Evolutionary conservation across 1,140 invertebrate species (phyloP).

Genomic region (Augochlora pura): DNA sequence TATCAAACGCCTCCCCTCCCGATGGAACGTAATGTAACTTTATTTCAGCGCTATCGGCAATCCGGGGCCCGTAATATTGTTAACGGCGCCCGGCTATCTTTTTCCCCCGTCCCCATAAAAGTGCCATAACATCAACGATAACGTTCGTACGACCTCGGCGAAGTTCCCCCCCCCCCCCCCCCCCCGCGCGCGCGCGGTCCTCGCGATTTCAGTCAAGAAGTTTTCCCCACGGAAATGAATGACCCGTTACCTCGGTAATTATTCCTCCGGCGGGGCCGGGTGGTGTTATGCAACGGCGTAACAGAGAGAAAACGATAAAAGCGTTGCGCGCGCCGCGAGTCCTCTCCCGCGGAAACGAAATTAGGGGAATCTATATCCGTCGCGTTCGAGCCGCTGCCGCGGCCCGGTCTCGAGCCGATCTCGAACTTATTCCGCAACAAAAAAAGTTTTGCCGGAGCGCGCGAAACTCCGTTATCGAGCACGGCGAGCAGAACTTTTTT

Average conservation of each 20-base stretch:
- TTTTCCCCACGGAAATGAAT: slow-evolving; percentile 28
- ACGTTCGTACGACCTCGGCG: not conserved
- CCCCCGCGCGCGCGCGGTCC: too few relatives aligned
- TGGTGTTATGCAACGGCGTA: slow-evolving; percentile 15
- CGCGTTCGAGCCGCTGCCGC: too few relatives aligned
- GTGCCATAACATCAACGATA: slow-evolving; percentile 23
- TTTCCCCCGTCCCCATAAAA: not conserved
- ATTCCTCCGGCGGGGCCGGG: slow-evolving; percentile 4
- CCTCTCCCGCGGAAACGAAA: not conserved
- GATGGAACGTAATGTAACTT: slow-evolving; percentile 7
- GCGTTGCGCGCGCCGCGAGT: not conserved
- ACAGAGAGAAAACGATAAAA: slow-evolving; percentile 1
- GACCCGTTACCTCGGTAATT: slow-evolving; percentile 38
- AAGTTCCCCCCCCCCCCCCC: too few relatives aligned
- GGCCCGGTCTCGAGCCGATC: too few relatives aligned
- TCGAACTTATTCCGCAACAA: too few relatives aligned
- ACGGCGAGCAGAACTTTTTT: too few relatives aligned
- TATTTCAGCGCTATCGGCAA: slow-evolving; percentile 13
- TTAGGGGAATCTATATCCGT: slow-evolving; percentile 1
- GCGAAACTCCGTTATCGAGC: too few relatives aligned
- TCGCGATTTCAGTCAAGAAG: not conserved
- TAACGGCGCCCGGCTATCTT: slow-evolving; percentile 14
- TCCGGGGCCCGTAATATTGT: slow-evolving; percentile 13
- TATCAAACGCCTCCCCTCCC: not conserved
- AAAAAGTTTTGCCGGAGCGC: too few relatives aligned